phyloP scores from a whole-genome alignment of 2,113 vertebrate genomes.

The Cathartes aura region DNA sequence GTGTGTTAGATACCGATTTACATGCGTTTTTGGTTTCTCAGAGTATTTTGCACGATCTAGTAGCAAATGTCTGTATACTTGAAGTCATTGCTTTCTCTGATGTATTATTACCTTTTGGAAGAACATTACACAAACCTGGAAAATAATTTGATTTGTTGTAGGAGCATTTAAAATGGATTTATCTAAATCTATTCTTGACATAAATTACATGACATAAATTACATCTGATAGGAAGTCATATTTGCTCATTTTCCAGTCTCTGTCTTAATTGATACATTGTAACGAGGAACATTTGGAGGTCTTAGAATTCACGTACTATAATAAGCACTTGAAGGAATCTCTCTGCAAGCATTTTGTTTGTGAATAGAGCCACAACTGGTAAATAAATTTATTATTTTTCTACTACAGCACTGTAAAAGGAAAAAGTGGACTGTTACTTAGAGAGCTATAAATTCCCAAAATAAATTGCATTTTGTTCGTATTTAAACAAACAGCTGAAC shows the following conservation, averaged over 20 bases:
- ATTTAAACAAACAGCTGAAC: neutral
- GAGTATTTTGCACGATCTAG: neutral
- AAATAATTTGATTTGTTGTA: neutral
- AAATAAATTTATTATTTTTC: neutral
- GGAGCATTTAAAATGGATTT: neutral
- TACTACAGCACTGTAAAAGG: neutral
- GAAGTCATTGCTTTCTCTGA: neutral
- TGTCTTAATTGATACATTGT: neutral
- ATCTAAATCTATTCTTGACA: neutral
- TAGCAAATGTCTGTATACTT: neutral
- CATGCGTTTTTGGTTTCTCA: neutral
- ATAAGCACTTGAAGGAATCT: neutral
- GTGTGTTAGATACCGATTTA: neutral
- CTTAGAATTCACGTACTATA: neutral
- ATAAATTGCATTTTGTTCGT: neutral
- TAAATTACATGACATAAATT: neutral
- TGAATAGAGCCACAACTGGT: neutral
- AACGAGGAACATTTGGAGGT: neutral
- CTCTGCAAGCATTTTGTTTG: neutral
- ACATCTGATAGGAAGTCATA: neutral
- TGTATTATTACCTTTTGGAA: neutral
- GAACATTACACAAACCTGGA: neutral
- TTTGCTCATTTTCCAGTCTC: neutral
- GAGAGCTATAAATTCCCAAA: neutral
- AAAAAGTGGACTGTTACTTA: neutral